Conservation (phyloP, 2,797 vertebrate species). For the Xerus rutilus region DNA sequence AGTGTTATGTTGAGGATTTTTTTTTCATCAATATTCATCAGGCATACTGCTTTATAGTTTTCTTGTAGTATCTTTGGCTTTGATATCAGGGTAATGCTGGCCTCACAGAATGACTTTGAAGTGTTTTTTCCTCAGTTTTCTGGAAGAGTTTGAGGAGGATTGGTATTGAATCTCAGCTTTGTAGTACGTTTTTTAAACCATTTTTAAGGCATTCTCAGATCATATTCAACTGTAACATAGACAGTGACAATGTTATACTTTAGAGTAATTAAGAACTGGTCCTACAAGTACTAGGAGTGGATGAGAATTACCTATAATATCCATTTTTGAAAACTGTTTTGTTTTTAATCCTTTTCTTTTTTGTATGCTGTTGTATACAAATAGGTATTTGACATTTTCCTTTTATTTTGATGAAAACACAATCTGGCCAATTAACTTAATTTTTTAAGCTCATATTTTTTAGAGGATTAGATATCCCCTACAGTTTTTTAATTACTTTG, state of each 20-base stretch:
- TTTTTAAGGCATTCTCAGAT: no score
- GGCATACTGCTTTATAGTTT: neutral
- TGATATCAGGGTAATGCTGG: neutral
- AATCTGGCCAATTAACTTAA: slow-evolving; percentile 20
- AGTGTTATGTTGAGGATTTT: neutral
- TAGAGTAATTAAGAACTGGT: neutral
- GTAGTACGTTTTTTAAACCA: no score
- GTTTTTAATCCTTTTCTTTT: slow-evolving; percentile 22
- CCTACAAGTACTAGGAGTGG: neutral
- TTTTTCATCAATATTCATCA: neutral
- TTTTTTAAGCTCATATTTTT: slow-evolving; percentile 34
- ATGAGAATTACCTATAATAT: neutral
- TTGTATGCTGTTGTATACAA: slow-evolving; percentile 21
- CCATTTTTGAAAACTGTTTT: neutral
- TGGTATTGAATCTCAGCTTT: no score
- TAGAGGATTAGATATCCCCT: neutral
- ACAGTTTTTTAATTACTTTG: neutral
- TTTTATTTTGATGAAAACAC: slow-evolving; percentile 60
- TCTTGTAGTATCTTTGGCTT: neutral
- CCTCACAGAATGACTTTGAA: neutral
- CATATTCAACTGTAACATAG: no score
- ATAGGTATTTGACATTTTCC: neutral
- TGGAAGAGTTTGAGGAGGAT: no score
- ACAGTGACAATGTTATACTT: no score
- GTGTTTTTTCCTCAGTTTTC: no score